phyloP scores from a whole-genome alignment of 2,113 vertebrate genomes.

The Colinus virginianus region DNA sequence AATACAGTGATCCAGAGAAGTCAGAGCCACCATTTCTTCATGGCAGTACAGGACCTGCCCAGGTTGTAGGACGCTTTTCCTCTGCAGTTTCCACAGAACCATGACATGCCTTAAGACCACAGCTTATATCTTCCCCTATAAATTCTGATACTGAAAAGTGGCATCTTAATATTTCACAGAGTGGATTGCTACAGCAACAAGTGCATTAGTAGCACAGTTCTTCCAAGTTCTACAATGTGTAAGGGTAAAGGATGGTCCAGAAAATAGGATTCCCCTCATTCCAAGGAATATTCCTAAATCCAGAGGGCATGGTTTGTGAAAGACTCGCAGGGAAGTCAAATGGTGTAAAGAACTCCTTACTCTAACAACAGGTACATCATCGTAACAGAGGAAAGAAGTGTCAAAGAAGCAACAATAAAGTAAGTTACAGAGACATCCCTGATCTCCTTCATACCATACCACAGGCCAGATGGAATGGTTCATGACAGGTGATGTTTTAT shows the following conservation, averaged over 20 bases:
- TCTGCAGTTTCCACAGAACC: background rate
- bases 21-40: background rate
- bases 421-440: background rate
- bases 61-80: background rate
- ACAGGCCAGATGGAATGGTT: background rate
- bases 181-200: background rate
- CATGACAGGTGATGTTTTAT: background rate
- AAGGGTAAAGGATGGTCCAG: background rate
- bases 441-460: background rate
- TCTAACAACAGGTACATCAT: rapidly evolving
- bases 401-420: background rate
- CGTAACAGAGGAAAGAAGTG: rapidly evolving
- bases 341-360: background rate
- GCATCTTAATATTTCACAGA: background rate
- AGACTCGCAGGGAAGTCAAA: background rate
- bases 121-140: background rate
- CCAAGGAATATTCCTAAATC: background rate
- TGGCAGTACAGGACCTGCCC: background rate
- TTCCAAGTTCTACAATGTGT: background rate
- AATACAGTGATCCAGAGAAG: background rate
- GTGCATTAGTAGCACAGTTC: background rate
- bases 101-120: background rate
- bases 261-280: background rate
- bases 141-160: background rate
- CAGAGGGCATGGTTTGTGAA: background rate